phyloP scores from a whole-genome alignment of 2,888 invertebrate genomes.

The Callyntrura guangdongensis region DNA sequence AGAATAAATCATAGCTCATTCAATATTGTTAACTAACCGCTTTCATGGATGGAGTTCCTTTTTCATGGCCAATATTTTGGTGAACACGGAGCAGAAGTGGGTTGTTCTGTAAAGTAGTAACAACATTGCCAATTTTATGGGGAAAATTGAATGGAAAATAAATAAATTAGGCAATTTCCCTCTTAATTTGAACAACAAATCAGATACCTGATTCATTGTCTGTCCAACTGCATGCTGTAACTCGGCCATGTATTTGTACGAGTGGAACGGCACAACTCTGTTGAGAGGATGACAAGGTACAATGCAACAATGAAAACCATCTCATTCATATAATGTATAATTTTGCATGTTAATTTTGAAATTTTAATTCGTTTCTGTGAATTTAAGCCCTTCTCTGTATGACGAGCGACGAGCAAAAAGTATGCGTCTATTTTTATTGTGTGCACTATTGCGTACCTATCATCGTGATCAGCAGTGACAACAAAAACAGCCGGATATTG shows the following conservation, averaged over 20 bases:
- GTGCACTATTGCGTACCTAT: conserved; percentile 46
- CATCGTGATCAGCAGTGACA: conserved; percentile 74
- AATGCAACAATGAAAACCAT: conserved; percentile 24
- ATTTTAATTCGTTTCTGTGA: background rate
- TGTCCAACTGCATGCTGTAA: conserved; percentile 92
- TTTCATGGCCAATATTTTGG: conserved; percentile 72
- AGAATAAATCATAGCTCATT: background rate
- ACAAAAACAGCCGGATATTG: conserved; percentile 78
- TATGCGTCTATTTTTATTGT: conserved; percentile 8
- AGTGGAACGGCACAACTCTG: conserved; percentile 91
- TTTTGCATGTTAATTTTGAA: background rate
- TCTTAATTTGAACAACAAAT: background rate
- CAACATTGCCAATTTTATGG: background rate
- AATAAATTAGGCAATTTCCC: background rate
- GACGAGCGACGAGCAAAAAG: conserved; percentile 14
- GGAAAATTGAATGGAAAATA: background rate
- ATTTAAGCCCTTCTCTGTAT: background rate
- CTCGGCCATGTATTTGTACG: conserved; percentile 96
- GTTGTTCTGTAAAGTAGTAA: conserved; percentile 89
- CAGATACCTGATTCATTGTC: conserved; percentile 87
- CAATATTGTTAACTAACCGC: conserved; percentile 43
- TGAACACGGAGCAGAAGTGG: conserved; percentile 93
- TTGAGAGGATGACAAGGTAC: conserved; percentile 37
- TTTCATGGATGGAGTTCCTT: conserved; percentile 60
- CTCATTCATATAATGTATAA: conserved; percentile 18